Evolutionary conservation across 64 coral and sea anemone genomes (phyloP).

Genomic region (Pachyseris speciosa): DNA sequence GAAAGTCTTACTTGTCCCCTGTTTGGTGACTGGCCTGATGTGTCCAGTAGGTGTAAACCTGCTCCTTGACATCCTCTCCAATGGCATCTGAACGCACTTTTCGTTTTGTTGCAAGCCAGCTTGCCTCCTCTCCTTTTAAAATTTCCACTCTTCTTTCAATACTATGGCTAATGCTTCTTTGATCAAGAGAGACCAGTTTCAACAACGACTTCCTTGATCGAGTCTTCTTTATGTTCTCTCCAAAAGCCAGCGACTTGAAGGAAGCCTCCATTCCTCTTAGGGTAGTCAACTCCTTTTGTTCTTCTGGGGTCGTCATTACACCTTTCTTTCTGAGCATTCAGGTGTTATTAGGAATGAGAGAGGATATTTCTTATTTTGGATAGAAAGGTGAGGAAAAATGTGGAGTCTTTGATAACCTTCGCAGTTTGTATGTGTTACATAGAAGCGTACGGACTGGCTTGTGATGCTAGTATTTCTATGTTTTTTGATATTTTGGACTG

Average conservation of each 20-base stretch:
- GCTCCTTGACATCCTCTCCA: neutral
- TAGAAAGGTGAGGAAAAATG: no score
- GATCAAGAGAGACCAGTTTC: conserved; percentile 1
- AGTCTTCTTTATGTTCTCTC: neutral
- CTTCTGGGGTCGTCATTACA: neutral
- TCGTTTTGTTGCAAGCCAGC: conserved; percentile 4
- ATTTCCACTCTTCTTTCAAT: neutral
- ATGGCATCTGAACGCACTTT: conserved; percentile 15
- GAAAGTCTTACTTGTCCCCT: conserved; percentile 1
- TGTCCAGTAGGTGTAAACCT: neutral
- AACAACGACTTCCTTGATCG: neutral
- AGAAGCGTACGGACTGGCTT: no score
- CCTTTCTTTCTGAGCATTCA: neutral
- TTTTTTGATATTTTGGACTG: no score
- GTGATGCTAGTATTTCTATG: no score
- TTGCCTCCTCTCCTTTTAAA: neutral
- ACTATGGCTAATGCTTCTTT: neutral
- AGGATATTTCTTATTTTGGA: no score
- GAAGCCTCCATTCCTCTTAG: neutral
- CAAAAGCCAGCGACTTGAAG: conserved; percentile 24
- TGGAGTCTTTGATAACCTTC: no score
- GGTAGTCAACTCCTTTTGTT: conserved; percentile 16
- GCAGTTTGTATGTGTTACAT: no score
- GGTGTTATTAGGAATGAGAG: neutral
- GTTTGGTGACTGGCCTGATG: conserved; percentile 7